A percentile compares a stretch with the other conserved stretches of the same genome.
phyloP scores from a whole-genome alignment of 2,113 vertebrate species.

The Triplophysa dalaica region DNA sequence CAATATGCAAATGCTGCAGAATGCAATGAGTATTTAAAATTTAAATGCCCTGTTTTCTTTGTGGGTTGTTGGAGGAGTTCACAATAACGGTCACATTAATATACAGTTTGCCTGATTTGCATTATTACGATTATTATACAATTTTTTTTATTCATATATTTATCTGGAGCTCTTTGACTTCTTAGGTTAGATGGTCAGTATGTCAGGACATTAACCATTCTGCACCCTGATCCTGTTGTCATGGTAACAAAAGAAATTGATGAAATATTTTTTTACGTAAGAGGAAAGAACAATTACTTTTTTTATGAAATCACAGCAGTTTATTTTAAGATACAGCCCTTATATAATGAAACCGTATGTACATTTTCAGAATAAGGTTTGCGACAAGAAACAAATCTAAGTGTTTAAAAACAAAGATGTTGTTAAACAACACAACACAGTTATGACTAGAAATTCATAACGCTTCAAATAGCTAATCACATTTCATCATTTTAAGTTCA shows the following conservation, averaged over 20 bases:
- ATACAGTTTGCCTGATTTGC: not conserved
- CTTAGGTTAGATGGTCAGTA: not conserved
- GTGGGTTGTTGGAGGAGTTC: not conserved
- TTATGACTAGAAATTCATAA: not conserved
- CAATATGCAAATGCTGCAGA: not conserved
- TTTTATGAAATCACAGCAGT: not conserved
- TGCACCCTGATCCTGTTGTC: not conserved
- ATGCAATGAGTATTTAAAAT: conserved; percentile 14
- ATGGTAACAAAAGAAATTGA: too few relatives aligned
- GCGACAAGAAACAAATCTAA: not conserved
- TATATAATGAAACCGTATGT: not conserved
- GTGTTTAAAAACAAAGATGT: not conserved
- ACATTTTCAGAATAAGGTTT: not conserved
- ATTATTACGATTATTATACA: not conserved
- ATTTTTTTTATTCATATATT: not conserved
- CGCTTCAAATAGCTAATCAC: not conserved
- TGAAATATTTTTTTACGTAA: too few relatives aligned
- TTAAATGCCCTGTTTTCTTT: not conserved
- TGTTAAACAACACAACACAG: too few relatives aligned
- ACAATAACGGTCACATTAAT: too few relatives aligned
- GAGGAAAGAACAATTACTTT: not conserved
- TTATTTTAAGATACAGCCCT: not conserved
- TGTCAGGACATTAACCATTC: not conserved
- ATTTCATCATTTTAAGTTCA: not conserved
- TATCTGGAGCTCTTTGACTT: not conserved